Conservation (phyloP, 2,888 invertebrate species). For the Miltochrista miniata region DNA sequence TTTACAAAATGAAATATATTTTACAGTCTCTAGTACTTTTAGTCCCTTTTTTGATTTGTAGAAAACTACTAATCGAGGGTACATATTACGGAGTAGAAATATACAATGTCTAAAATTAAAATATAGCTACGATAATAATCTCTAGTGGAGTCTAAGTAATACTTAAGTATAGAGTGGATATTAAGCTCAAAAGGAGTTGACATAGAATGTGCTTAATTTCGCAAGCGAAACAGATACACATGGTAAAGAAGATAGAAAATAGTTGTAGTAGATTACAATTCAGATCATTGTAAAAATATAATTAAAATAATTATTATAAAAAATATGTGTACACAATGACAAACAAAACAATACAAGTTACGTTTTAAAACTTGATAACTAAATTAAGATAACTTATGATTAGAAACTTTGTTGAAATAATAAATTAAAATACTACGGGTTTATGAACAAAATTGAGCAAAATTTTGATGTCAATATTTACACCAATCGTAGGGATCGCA, state of each 20-base stretch:
- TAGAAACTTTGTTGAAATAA: constrained; percentile 1
- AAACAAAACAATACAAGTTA: neutral
- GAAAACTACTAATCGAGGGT: too few species aligned
- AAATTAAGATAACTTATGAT: neutral
- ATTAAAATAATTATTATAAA: neutral
- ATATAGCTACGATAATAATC: too few species aligned
- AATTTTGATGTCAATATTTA: constrained; percentile 48
- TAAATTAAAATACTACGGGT: constrained; percentile 5
- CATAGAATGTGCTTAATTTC: neutral
- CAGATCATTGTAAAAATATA: neutral
- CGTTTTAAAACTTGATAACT: neutral
- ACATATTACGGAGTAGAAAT: too few species aligned
- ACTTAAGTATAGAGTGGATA: neutral
- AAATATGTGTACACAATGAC: neutral
- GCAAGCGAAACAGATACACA: neutral
- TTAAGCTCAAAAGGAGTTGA: too few species aligned
- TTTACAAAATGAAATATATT: constrained; percentile 28
- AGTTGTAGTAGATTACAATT: neutral
- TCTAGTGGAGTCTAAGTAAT: neutral
- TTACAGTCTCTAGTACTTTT: constrained; percentile 33
- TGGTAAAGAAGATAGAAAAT: constrained; percentile 1
- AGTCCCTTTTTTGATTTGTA: constrained; percentile 5
- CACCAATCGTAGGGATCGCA: constrained; percentile 43
- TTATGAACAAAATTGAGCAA: constrained; percentile 58
- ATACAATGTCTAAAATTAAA: too few species aligned